Evolutionary conservation across 2,113 vertebrate species (phyloP).

Genomic region (Eira barbara): DNA sequence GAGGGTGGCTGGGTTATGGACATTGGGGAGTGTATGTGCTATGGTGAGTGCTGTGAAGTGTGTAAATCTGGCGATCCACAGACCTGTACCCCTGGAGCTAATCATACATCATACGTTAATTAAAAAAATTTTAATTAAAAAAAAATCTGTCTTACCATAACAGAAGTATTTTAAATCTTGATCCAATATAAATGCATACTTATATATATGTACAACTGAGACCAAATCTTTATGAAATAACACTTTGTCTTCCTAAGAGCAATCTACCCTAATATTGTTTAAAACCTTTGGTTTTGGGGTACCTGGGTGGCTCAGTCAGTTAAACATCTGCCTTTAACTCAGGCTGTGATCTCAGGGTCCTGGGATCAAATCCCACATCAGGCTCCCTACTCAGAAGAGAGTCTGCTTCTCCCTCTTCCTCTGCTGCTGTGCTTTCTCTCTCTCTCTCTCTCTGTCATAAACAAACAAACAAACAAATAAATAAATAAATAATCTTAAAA

Average conservation of each 20-base stretch:
- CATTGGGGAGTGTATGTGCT: too few relatives aligned
- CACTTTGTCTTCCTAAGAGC: conserved; percentile 8
- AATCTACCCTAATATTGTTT: background rate
- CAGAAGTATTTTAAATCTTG: conserved; percentile 35
- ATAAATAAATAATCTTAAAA: too few relatives aligned
- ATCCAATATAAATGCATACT: background rate
- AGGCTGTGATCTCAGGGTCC: background rate
- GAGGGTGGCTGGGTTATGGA: too few relatives aligned
- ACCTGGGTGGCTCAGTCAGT: background rate
- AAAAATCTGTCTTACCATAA: background rate
- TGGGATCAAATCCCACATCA: background rate
- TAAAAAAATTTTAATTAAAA: too few relatives aligned
- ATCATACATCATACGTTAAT: too few relatives aligned
- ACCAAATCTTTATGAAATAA: conserved; percentile 27
- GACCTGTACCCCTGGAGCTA: too few relatives aligned
- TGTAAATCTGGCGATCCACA: too few relatives aligned
- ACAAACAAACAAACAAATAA: too few relatives aligned
- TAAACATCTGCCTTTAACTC: background rate
- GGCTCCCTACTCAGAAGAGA: background rate
- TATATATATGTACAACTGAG: background rate
- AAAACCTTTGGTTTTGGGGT: background rate
- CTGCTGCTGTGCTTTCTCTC: background rate
- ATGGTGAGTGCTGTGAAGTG: too few relatives aligned
- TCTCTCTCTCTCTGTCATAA: too few relatives aligned
- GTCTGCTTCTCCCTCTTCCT: background rate